Conservation (phyloP, 2,113 vertebrate species). For the Ploceus nigricollis region DNA sequence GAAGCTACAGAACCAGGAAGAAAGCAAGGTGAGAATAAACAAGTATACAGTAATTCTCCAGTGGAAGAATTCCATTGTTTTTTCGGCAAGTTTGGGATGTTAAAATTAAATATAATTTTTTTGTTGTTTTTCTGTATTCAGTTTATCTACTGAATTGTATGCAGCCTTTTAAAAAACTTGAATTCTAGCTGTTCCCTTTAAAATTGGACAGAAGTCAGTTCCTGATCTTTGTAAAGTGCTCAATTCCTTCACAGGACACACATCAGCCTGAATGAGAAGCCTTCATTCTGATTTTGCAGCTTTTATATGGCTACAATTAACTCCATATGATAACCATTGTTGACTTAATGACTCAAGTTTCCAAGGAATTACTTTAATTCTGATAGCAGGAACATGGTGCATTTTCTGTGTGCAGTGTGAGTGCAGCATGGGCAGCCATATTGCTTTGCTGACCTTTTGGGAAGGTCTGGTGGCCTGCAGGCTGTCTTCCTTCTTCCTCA, state of each 20-base stretch:
- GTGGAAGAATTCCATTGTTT: not conserved
- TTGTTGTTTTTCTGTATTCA: not conserved
- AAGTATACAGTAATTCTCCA: fast-evolving
- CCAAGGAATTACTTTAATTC: not conserved
- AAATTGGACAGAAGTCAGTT: not conserved
- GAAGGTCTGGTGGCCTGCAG: not conserved
- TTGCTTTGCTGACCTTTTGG: not conserved
- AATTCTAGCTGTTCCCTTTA: not conserved
- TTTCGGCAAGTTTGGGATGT: not conserved
- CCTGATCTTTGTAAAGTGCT: not conserved
- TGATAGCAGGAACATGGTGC: not conserved
- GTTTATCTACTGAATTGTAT: not conserved
- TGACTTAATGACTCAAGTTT: not conserved
- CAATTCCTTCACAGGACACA: not conserved
- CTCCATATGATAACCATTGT: not conserved
- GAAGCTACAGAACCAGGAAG: not conserved
- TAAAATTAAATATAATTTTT: not conserved
- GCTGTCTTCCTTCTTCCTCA: not conserved
- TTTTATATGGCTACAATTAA: not conserved
- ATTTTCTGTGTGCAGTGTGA: fast-evolving
- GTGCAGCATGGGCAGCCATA: fast-evolving
- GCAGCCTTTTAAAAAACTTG: not conserved
- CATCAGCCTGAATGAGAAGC: not conserved
- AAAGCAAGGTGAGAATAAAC: not conserved
- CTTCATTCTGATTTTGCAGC: not conserved